Evolutionary conservation across 2,797 vertebrate genomes (phyloP).

Genomic region (Sebastes elongatus): DNA sequence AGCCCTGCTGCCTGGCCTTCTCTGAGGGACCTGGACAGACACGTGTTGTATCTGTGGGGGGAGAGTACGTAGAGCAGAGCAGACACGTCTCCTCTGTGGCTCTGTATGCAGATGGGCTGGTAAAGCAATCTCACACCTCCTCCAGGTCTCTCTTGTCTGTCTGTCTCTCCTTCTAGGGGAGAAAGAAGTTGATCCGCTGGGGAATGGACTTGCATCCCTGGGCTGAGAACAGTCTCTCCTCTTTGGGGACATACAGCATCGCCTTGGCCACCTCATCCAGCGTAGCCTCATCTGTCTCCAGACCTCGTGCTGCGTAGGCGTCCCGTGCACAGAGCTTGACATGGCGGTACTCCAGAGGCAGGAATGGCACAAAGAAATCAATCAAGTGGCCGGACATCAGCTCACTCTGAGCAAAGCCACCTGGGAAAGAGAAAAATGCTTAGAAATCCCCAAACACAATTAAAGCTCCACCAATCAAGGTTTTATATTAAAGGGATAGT

Average conservation of each 20-base stretch:
- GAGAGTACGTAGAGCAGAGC: slow-evolving; percentile 24
- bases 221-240: slow-evolving; percentile 92
- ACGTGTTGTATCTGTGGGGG: slow-evolving; percentile 37
- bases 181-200: slow-evolving; percentile 93
- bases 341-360: slow-evolving; percentile 92
- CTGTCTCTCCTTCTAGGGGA: slow-evolving; percentile 80
- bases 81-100: slow-evolving; percentile 39
- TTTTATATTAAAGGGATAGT: background rate
- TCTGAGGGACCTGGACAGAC: slow-evolving; percentile 57
- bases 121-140: slow-evolving; percentile 43
- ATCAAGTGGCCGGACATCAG: slow-evolving; percentile 90
- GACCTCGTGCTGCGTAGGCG: slow-evolving; percentile 85
- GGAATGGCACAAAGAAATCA: slow-evolving; percentile 92
- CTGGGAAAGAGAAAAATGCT: slow-evolving; percentile 47
- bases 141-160: slow-evolving; percentile 28
- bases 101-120: slow-evolving; percentile 53
- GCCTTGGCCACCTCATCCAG: slow-evolving; percentile 90
- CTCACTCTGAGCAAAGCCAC: slow-evolving; percentile 85
- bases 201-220: slow-evolving; percentile 96
- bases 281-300: slow-evolving; percentile 82
- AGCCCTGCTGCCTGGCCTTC: slow-evolving; percentile 32
- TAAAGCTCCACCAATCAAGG: background rate
- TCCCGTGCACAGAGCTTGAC: slow-evolving; percentile 91
- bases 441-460: background rate
- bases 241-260: slow-evolving; percentile 92